Conservation (phyloP, 2,113 vertebrate species). For the Chaenocephalus aceratus region DNA sequence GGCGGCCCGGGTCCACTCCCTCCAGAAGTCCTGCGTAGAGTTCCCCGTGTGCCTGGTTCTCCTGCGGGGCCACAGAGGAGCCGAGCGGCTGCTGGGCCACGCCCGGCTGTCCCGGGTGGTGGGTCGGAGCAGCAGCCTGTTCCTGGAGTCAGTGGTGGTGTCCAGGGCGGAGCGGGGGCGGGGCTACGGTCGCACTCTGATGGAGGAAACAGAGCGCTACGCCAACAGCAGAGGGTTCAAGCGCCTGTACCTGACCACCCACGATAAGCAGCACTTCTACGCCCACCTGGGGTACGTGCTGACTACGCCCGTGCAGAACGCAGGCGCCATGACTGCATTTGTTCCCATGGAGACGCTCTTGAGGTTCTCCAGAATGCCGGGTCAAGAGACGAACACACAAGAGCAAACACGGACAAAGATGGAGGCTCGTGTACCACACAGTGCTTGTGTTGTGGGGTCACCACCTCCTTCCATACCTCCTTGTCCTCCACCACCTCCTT, state of each 20-base stretch:
- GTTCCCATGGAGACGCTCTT: conserved; percentile 84
- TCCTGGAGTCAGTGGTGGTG: conserved; percentile 94
- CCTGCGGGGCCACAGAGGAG: conserved; percentile 57
- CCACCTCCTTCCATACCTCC: conserved; percentile 2
- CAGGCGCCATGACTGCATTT: conserved; percentile 83
- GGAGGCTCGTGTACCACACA: not conserved
- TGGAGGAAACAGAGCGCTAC: conserved; percentile 90
- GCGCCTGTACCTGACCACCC: conserved; percentile 91
- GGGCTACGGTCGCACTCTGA: conserved; percentile 90
- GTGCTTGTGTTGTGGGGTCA: not conserved
- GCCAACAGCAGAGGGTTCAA: conserved; percentile 83
- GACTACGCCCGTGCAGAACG: conserved; percentile 89
- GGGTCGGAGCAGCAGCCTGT: conserved; percentile 83
- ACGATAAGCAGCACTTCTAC: conserved; percentile 94
- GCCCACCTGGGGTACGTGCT: conserved; percentile 90
- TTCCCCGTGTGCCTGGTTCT: conserved; percentile 92
- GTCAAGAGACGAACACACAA: not conserved
- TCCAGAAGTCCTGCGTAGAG: conserved; percentile 88
- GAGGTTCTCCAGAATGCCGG: conserved; percentile 79
- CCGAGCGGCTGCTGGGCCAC: conserved; percentile 88
- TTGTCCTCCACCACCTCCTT: conserved; percentile 16
- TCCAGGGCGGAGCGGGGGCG: conserved; percentile 86
- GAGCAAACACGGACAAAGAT: not conserved
- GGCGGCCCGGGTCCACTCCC: conserved; percentile 87
- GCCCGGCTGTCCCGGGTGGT: conserved; percentile 89